Evolutionary conservation across 2,797 vertebrate genomes (phyloP).

Genomic region (Pantherophis alleghaniensis): DNA sequence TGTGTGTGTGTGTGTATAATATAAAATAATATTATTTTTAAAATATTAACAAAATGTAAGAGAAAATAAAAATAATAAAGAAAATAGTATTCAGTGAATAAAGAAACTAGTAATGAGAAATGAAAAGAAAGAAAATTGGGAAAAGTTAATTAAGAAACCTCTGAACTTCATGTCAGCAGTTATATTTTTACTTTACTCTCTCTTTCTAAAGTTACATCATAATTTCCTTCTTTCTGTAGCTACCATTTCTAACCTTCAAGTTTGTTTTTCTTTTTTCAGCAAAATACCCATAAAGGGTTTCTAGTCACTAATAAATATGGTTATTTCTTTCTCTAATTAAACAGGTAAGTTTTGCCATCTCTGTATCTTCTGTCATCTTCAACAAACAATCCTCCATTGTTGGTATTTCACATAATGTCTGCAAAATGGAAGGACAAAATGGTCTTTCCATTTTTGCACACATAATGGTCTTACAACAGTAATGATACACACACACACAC

Average conservation of each 20-base stretch:
- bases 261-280: background rate
- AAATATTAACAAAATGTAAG: background rate
- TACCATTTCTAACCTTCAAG: background rate
- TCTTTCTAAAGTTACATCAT: background rate
- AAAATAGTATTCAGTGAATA: background rate
- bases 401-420: background rate
- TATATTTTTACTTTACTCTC: background rate
- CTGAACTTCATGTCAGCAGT: background rate
- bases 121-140: background rate
- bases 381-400: background rate
- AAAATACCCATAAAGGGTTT: background rate
- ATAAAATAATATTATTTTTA: too few species aligned
- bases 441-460: background rate
- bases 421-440: background rate
- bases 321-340: background rate
- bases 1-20: too few species aligned
- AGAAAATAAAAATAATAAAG: background rate
- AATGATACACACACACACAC: background rate
- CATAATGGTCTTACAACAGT: background rate
- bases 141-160: background rate
- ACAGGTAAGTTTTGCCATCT: background rate
- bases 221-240: background rate
- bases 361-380: background rate
- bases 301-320: background rate
- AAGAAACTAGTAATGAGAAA: background rate